A percentile compares a stretch with the other conserved stretches of the same genome.
Evolutionary conservation across 2,888 invertebrate species (phyloP).

Genomic region (Alloplasta piceator): DNA sequence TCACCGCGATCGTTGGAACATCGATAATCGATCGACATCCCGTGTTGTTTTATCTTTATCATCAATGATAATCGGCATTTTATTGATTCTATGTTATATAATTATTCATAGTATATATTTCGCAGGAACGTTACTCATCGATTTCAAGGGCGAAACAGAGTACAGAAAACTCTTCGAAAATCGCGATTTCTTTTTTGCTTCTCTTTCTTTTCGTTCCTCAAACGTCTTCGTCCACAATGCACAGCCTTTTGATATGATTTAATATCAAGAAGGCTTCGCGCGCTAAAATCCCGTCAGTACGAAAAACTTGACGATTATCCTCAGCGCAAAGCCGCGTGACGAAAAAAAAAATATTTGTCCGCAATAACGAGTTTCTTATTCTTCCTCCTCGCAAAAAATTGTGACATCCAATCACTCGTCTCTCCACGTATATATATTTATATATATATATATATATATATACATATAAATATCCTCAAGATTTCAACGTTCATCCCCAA

Average conservation of each 20-base stretch:
- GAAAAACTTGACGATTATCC: not conserved
- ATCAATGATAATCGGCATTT: conserved; percentile 46
- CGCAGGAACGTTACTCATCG: conserved; percentile 39
- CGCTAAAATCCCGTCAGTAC: conserved; percentile 12
- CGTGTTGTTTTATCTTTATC: conserved; percentile 38
- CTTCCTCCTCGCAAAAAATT: not conserved
- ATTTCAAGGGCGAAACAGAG: conserved; percentile 29
- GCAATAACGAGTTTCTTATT: conserved; percentile 27
- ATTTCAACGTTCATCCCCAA: not conserved
- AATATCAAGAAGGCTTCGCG: conserved; percentile 56
- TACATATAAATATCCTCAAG: not conserved
- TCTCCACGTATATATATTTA: too few relatives aligned
- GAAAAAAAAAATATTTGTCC: conserved; percentile 13
- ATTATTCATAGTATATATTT: conserved; percentile 38
- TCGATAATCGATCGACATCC: conserved; percentile 57
- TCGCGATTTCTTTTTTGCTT: conserved; percentile 16
- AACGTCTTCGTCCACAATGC: conserved; percentile 44
- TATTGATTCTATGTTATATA: conserved; percentile 32
- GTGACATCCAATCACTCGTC: not conserved
- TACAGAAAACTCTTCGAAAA: conserved; percentile 15
- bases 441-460: not conserved
- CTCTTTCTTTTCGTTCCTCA: conserved; percentile 11
- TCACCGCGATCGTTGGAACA: conserved; percentile 57
- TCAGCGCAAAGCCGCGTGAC: conserved; percentile 18
- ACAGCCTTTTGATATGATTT: conserved; percentile 68